Percentiles rank a stretch among this genome's conserved stretches.
These are phyloP conservation scores for Mimas tiliae DNA, from an alignment of 2,888 invertebrate species.

Conservation along the genomic window DNA sequence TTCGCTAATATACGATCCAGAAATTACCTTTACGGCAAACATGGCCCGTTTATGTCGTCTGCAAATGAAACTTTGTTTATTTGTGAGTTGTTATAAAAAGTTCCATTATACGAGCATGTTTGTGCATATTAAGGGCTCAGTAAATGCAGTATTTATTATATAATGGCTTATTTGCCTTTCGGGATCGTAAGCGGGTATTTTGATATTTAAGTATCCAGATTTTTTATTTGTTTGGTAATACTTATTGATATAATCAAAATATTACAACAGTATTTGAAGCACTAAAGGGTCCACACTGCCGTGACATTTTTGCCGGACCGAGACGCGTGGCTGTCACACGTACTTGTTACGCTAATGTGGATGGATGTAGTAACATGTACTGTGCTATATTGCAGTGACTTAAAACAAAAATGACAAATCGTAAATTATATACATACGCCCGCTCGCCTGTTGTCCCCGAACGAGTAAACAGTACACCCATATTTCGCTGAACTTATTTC, in stretches of 20 bases:
- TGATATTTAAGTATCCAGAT: conserved; percentile 6
- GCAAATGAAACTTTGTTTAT: conserved; percentile 52
- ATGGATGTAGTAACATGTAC: too few species aligned
- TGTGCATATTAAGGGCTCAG: conserved; percentile 50
- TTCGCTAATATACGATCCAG: conserved; percentile 57
- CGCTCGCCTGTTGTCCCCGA: too few species aligned
- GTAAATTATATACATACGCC: too few species aligned
- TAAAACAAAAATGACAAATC: too few species aligned
- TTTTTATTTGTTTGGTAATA: conserved; percentile 18
- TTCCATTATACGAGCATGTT: conserved; percentile 53
- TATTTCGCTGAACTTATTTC: too few species aligned
- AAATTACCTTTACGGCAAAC: conserved; percentile 60
- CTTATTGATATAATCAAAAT: conserved; percentile 10
- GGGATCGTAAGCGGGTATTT: conserved; percentile 27
- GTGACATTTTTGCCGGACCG: too few species aligned
- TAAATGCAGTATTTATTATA: conserved; percentile 46
- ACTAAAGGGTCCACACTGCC: too few species aligned
- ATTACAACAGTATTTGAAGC: too few species aligned
- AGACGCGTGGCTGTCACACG: too few species aligned
- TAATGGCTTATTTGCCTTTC: conserved; percentile 53
- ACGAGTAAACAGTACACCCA: too few species aligned
- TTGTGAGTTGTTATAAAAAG: conserved; percentile 54
- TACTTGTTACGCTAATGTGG: too few species aligned
- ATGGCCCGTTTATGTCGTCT: conserved; percentile 48
- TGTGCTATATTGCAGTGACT: too few species aligned